Conservation (phyloP, 2,113 vertebrate species). For the Tragelaphus strepsiceros region DNA sequence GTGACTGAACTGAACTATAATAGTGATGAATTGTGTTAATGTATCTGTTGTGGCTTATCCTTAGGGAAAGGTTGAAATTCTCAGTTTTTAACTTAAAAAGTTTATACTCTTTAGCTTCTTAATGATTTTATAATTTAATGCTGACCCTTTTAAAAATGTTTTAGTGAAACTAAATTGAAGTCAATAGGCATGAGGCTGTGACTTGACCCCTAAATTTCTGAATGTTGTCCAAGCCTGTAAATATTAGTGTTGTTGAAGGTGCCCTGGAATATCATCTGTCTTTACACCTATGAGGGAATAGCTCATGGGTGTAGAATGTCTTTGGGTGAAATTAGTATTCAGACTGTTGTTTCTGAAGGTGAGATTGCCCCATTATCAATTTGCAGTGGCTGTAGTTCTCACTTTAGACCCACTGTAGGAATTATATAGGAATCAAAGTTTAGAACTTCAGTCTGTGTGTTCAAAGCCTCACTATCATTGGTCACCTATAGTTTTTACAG, state of each 20-base stretch:
- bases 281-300: rapidly evolving
- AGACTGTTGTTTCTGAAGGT: rapidly evolving
- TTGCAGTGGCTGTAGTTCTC: rapidly evolving
- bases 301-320: rapidly evolving
- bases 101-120: neutral
- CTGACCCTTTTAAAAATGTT: neutral
- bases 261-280: rapidly evolving
- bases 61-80: neutral
- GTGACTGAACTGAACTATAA: neutral
- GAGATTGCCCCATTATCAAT: rapidly evolving
- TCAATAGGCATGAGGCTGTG: neutral
- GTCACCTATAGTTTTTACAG: neutral
- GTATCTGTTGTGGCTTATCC: neutral
- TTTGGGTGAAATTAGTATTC: rapidly evolving
- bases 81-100: neutral
- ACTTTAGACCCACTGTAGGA: rapidly evolving
- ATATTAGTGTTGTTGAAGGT: rapidly evolving
- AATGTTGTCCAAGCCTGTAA: rapidly evolving
- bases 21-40: neutral
- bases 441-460: neutral
- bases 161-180: rapidly evolving
- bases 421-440: neutral
- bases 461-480: neutral
- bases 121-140: neutral
- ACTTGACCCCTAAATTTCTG: neutral